Conservation (phyloP, 2,113 vertebrate genomes). For the Picathartes gymnocephalus region DNA sequence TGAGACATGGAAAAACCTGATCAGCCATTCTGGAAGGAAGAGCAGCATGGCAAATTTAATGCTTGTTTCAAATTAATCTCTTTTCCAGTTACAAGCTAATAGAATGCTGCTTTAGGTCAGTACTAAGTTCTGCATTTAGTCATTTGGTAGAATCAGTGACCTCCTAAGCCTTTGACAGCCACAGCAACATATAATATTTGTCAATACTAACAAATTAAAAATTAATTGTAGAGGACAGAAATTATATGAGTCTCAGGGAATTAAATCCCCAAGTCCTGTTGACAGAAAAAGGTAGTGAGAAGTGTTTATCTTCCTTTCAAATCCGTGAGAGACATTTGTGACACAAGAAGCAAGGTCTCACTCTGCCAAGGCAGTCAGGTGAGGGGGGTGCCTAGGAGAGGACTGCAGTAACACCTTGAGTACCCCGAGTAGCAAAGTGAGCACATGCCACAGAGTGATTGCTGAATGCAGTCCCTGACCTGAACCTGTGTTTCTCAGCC, state of each 20-base stretch:
- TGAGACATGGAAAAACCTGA: background rate
- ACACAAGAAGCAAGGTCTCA: background rate
- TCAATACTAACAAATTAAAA: background rate
- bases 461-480: background rate
- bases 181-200: background rate
- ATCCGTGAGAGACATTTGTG: background rate
- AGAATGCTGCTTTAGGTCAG: background rate
- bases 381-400: accelerated
- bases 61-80: background rate
- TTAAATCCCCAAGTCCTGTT: background rate
- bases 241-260: background rate
- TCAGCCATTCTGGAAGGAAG: background rate
- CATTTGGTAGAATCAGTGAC: background rate
- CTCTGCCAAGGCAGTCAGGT: background rate
- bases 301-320: background rate
- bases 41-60: background rate
- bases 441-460: background rate
- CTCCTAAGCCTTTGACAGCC: background rate
- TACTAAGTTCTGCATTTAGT: background rate
- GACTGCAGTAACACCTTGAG: background rate
- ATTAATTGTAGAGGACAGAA: background rate
- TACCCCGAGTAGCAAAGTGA: background rate
- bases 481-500: background rate
- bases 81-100: background rate
- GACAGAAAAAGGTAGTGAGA: background rate